These are phyloP conservation scores for Mesorhabditis spiculigera DNA, from an alignment of 2,888 invertebrate genomes.

Conservation along the genomic window DNA sequence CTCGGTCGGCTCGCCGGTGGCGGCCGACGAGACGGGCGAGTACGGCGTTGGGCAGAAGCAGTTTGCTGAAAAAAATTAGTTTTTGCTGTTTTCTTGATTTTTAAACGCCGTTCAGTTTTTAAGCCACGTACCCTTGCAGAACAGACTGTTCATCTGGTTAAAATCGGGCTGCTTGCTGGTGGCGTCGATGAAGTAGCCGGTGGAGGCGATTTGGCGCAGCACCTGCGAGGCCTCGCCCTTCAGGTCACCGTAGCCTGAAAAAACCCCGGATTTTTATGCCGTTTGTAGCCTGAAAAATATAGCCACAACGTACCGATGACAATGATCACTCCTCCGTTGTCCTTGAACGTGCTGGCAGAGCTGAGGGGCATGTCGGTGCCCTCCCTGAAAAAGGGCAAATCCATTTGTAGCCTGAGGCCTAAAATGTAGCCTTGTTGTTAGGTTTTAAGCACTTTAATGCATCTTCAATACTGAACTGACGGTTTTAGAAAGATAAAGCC, in stretches of 20 bases:
- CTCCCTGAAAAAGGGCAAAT: background rate
- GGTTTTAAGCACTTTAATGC: too few relatives aligned
- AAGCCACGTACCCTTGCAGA: too few relatives aligned
- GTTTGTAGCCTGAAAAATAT: too few relatives aligned
- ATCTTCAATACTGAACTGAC: too few relatives aligned
- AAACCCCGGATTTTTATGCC: too few relatives aligned
- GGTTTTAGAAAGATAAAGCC: too few relatives aligned
- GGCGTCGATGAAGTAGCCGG: background rate
- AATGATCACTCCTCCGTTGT: constrained; percentile 13
- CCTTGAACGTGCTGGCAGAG: constrained; percentile 13
- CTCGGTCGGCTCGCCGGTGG: background rate
- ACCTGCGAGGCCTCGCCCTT: background rate
- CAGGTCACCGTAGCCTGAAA: background rate
- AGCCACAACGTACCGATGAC: constrained; percentile 13
- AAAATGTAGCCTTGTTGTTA: too few relatives aligned
- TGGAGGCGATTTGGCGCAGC: background rate
- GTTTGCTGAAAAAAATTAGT: background rate
- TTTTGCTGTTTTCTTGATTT: background rate
- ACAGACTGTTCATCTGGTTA: background rate
- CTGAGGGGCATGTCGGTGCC: constrained; percentile 8
- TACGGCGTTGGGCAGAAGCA: background rate
- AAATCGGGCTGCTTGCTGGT: background rate
- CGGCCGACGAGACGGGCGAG: background rate
- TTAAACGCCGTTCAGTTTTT: too few relatives aligned
- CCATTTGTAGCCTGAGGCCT: too few relatives aligned